Base-by-base conservation (phyloP, 1,140 invertebrate genomes). In the Drosophila tani region DNA sequence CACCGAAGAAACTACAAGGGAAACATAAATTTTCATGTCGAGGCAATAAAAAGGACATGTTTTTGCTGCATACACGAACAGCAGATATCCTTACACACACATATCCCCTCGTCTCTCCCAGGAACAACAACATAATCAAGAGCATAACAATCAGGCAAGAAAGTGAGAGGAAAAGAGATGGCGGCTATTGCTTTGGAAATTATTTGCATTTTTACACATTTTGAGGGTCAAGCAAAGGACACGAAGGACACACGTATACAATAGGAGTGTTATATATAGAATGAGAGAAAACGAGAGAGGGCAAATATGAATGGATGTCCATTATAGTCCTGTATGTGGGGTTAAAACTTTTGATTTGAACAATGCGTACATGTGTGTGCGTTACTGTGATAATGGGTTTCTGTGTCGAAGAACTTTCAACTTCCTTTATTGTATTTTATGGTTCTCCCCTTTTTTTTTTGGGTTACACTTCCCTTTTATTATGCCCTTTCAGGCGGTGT, bases 391-490 rank as follows among this genome's bases (percentile, higher is more conserved):
- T 90, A 90, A 90, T 90, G 85, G 85, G 86, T 91, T 90, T 90
- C 86, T 90, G 75, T 90, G 85, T 90, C 85, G 75, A 59, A 63
- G 86, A 85, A 90, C 85, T 91, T 91, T 85, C 85, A 91, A 90
- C 85, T 90, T 90, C 71, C 85, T 86, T 90, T 85, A 90, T 90
- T 90, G 85, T 81, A 82, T 91, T 90, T 90, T 90, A 90, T 90
- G 85, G 84, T 49, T 29, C 53, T 15, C 38, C 38, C 19, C 9
- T 12, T 60, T 47, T 27, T 67, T 71, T 71, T 75, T 81, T 46
- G 75, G 79, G 27, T 62, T 75, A 70, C 43, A 70, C 76, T 63
- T 71, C 56, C 47, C 35, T 58, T 66, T 65, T 62, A 58, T 47
- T 47, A 75, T 51, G 43, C 29, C 9, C 27, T 63, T 56, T 51